A percentile compares a stretch with the other conserved stretches of the same genome.
Evolutionary conservation across 2,113 vertebrate genomes (phyloP).

Genomic region (Callaeas wilsoni): DNA sequence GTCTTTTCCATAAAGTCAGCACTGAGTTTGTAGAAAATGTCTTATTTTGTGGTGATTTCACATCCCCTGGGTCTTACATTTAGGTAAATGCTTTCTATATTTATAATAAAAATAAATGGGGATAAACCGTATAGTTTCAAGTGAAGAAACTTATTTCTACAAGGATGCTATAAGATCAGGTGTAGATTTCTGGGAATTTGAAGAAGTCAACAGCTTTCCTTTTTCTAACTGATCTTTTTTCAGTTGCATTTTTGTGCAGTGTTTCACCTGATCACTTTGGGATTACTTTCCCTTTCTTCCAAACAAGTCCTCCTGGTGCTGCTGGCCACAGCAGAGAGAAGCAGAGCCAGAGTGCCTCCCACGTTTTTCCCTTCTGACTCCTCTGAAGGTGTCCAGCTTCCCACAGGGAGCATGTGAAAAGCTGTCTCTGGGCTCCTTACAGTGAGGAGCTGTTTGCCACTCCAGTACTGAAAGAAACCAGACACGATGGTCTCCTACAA

Average conservation of each 20-base stretch:
- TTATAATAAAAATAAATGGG: background rate
- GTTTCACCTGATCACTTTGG: background rate
- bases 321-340: background rate
- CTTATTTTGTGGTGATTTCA: background rate
- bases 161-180: background rate
- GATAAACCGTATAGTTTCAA: background rate
- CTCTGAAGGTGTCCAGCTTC: slow-evolving; percentile 34
- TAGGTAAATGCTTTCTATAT: background rate
- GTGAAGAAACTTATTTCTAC: background rate
- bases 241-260: background rate
- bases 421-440: background rate
- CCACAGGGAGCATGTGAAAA: background rate
- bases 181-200: background rate
- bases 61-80: background rate
- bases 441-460: background rate
- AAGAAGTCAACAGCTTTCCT: background rate
- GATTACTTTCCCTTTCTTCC: background rate
- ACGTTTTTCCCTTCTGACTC: slow-evolving; percentile 12
- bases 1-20: background rate
- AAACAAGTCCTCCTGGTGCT: background rate
- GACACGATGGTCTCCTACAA: background rate
- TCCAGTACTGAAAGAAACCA: background rate
- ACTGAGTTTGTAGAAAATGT: background rate
- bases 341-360: slow-evolving; percentile 16
- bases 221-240: background rate